These are phyloP conservation scores for Mythimna loreyi DNA, from an alignment of 2,888 invertebrate genomes.

Conservation along the genomic window DNA sequence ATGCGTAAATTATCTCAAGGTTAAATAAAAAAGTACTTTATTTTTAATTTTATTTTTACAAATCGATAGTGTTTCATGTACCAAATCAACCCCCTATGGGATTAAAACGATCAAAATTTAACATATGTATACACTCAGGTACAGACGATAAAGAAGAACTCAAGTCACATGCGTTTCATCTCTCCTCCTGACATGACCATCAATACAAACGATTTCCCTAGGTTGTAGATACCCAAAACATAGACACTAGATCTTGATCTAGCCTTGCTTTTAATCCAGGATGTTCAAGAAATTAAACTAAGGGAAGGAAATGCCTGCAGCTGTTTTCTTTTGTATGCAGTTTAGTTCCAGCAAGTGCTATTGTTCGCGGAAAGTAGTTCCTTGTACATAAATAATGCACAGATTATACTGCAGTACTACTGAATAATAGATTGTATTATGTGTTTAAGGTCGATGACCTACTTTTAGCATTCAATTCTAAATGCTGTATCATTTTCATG, in stretches of 20 bases:
- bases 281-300: constrained; percentile 5
- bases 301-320: constrained; percentile 31
- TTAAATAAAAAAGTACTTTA: no score
- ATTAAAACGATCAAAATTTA: no score
- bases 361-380: constrained; percentile 34
- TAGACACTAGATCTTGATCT: background rate
- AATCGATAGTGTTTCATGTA: no score
- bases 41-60: no score
- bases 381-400: constrained; percentile 36
- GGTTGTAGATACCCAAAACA: no score
- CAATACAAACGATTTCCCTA: no score
- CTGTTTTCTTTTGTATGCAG: constrained; percentile 36
- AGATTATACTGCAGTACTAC: constrained; percentile 17
- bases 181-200: no score
- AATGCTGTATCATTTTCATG: constrained; percentile 14
- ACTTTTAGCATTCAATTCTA: background rate
- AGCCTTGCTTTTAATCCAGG: background rate
- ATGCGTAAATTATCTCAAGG: no score
- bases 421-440: constrained; percentile 33
- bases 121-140: no score
- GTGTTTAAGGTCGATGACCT: constrained; percentile 8
- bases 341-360: constrained; percentile 49
- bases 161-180: no score
- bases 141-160: no score
- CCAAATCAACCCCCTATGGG: no score